A percentile compares a stretch with the other conserved stretches of the same genome.
phyloP scores from a whole-genome alignment of 2,797 vertebrate species.

The Fratercula arctica region DNA sequence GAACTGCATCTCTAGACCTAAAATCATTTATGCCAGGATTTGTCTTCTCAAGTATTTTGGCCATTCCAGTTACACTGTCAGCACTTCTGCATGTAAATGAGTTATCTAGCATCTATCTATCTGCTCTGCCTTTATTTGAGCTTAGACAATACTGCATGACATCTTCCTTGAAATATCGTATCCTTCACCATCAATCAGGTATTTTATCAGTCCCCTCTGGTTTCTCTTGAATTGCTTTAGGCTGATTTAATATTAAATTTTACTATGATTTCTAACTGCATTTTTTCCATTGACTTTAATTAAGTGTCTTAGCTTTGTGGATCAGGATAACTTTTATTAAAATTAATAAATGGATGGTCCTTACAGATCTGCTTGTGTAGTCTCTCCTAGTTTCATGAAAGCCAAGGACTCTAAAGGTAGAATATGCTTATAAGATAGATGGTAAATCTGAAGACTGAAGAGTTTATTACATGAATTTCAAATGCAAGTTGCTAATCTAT shows the following conservation, averaged over 20 bases:
- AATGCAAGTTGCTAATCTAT: background rate
- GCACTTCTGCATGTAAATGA: background rate
- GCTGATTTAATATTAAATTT: slow-evolving; percentile 19
- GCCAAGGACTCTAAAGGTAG: background rate
- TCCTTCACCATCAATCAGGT: background rate
- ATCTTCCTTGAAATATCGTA: background rate
- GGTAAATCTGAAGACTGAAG: background rate
- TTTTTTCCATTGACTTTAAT: slow-evolving; percentile 29
- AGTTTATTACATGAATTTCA: background rate
- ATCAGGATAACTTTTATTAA: slow-evolving; percentile 12
- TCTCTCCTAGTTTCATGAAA: background rate
- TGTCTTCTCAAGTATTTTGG: background rate
- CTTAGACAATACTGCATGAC: background rate
- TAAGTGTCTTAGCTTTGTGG: background rate
- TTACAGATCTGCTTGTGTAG: background rate
- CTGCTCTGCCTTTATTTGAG: background rate
- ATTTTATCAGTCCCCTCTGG: background rate
- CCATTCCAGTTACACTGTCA: background rate
- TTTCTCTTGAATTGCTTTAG: background rate
- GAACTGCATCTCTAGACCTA: background rate
- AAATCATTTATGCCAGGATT: background rate
- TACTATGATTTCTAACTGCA: background rate
- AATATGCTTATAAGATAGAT: background rate
- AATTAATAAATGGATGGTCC: background rate
- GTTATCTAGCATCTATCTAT: background rate